Evolutionary conservation across 2,888 invertebrate genomes (phyloP), one percentile per base, ranked within the genome.

Genomic region (Epicampocera succincta): DNA sequence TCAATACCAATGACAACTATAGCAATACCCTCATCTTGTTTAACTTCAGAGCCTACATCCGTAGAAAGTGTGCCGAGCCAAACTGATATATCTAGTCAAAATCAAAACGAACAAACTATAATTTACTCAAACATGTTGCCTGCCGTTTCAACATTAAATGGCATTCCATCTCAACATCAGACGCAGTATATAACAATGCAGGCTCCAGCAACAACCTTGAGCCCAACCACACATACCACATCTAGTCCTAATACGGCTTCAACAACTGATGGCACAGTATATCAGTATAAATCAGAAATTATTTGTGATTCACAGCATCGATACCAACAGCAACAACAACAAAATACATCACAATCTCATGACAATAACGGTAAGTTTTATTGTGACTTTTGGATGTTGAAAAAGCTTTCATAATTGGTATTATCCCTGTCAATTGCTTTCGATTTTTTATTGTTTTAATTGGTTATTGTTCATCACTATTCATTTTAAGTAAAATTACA

Each of bases 261-360:
- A 66, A 89, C 85, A 81, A 88, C 90, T 42, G 89, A 90, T 83
- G 90, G 90, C 77, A 84, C 81, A 52, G 88, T 90, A 71, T 88
- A 88, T 85, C 88, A 89, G 81, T 86, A 87, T 81, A 90, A 90
- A 85, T 89, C 87, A 38, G 90, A 90, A 86, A 85, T 89, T 82
- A 85, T 88, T 84, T 89, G 88, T 85, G 90, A 90, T 87, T 85
- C 86, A 17, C 85, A 84, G 52, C 86, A 88, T 80, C 86, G 61
- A 84, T 87, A 84, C 77, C 87, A 83, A 76, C 88, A 87, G 19
- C 82, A 74, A 6, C 84, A 72, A 65, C 83, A 83, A 60, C 50
- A 76, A 73, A 33, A 5, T 8, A 8, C 85, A 80, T 33, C 83
- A 85, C 85, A 85, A 52, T 76, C 78, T 17, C 86, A 84, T 54